Conservation (phyloP, 2,888 invertebrate species). For the Chrysopilus asiliformis region DNA sequence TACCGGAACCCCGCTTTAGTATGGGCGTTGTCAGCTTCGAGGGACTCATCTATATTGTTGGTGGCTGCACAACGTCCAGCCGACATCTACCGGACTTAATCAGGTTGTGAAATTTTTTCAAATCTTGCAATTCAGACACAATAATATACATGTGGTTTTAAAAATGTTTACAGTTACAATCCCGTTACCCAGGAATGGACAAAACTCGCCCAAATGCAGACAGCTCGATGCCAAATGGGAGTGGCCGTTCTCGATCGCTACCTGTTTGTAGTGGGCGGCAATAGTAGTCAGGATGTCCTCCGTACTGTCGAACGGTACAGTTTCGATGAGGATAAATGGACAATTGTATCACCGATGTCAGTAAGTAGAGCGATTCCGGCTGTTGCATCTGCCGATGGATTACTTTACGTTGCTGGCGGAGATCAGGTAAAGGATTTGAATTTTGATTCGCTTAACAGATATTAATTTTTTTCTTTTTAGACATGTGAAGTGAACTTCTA, state of each 20-base stretch:
- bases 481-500: constrained; percentile 70
- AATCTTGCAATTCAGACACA: no score
- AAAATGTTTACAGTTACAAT: constrained; percentile 44
- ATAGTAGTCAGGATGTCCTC: constrained; percentile 67
- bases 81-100: constrained; percentile 68
- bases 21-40: constrained; percentile 72
- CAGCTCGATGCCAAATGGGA: constrained; percentile 77
- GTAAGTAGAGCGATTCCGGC: constrained; percentile 70
- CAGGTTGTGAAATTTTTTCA: no score
- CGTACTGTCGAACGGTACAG: constrained; percentile 60
- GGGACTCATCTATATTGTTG: constrained; percentile 67
- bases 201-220: constrained; percentile 60
- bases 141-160: neutral
- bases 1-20: constrained; percentile 77
- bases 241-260: constrained; percentile 71
- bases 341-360: constrained; percentile 56
- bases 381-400: constrained; percentile 70
- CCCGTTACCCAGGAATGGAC: constrained; percentile 73
- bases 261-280: constrained; percentile 81
- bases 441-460: neutral
- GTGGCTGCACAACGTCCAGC: constrained; percentile 72
- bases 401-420: constrained; percentile 74
- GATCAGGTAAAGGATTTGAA: constrained; percentile 44
- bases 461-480: constrained; percentile 16
- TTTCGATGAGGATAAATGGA: constrained; percentile 51